phyloP scores from a whole-genome alignment of 2,797 vertebrate species.

The Lepus oiostolus region DNA sequence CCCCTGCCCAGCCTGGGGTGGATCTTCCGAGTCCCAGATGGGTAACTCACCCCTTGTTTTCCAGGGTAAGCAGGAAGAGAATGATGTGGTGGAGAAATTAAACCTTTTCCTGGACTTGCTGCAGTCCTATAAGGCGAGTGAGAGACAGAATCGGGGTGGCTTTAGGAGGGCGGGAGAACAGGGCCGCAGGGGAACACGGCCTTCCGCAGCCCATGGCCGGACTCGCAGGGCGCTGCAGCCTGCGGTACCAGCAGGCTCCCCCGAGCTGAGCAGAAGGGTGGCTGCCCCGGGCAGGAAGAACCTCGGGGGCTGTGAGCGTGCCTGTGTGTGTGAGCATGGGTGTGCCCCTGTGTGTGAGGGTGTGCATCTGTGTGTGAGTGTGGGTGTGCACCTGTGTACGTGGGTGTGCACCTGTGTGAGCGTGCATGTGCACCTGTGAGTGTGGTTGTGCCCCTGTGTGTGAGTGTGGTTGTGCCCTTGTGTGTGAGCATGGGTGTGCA shows the following conservation, averaged over 20 bases:
- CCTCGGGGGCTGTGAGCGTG: not conserved
- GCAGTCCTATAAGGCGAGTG: conserved; percentile 97
- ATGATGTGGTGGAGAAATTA: conserved; percentile 98
- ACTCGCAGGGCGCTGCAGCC: not conserved
- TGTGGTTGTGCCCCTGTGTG: not conserved
- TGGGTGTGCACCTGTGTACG: too few species aligned
- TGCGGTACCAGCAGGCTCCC: not conserved
- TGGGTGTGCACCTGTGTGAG: too few species aligned
- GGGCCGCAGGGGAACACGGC: fast-evolving
- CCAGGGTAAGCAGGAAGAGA: conserved; percentile 97
- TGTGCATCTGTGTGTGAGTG: too few species aligned
- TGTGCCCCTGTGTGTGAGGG: too few species aligned
- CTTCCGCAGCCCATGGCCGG: not conserved
- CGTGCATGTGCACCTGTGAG: too few species aligned
- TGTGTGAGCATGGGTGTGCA: too few species aligned
- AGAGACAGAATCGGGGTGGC: not conserved
- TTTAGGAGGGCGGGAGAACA: conserved; percentile 37
- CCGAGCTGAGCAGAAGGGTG: too few species aligned
- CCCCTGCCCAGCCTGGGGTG: not conserved
- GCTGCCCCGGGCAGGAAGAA: not conserved
- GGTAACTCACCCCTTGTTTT: conserved; percentile 76
- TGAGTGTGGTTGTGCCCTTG: too few species aligned
- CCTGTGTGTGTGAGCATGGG: not conserved
- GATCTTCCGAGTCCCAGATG: not conserved
- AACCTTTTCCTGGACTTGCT: conserved; percentile 98